These are phyloP conservation scores for Sthenelais limicola DNA, from an alignment of 2,888 invertebrate genomes.

Conservation along the genomic window DNA sequence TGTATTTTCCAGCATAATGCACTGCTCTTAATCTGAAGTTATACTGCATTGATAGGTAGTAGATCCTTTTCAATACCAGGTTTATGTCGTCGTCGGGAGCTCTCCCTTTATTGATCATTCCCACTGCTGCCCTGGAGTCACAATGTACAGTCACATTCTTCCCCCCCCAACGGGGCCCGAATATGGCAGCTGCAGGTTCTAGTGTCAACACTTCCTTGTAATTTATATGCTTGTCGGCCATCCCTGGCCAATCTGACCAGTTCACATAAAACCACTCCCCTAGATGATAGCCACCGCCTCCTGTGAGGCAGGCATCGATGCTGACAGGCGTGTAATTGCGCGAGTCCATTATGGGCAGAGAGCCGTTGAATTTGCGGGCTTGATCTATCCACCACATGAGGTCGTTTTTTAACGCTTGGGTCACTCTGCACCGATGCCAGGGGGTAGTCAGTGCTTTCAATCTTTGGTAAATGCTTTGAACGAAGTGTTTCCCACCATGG, in stretches of 20 bases:
- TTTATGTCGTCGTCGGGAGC: no score
- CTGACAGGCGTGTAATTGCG: neutral
- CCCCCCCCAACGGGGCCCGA: no score
- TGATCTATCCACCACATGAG: neutral
- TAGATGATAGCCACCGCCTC: neutral
- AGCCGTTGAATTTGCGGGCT: neutral
- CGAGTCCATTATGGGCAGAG: neutral
- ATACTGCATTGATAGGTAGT: no score
- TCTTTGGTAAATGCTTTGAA: neutral
- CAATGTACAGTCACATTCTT: no score
- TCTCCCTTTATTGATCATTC: no score
- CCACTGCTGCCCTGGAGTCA: no score
- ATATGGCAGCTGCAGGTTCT: no score
- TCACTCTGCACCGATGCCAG: neutral
- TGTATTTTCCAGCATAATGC: no score
- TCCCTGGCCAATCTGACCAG: neutral
- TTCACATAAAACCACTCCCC: neutral
- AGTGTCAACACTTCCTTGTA: no score
- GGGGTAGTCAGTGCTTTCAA: neutral
- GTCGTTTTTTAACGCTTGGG: neutral
- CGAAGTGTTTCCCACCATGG: neutral
- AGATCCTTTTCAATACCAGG: no score
- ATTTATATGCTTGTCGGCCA: constrained; percentile 1
- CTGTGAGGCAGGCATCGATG: neutral
- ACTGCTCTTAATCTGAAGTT: no score